phyloP scores from a whole-genome alignment of 2,797 vertebrate genomes.

The Betta splendens region DNA sequence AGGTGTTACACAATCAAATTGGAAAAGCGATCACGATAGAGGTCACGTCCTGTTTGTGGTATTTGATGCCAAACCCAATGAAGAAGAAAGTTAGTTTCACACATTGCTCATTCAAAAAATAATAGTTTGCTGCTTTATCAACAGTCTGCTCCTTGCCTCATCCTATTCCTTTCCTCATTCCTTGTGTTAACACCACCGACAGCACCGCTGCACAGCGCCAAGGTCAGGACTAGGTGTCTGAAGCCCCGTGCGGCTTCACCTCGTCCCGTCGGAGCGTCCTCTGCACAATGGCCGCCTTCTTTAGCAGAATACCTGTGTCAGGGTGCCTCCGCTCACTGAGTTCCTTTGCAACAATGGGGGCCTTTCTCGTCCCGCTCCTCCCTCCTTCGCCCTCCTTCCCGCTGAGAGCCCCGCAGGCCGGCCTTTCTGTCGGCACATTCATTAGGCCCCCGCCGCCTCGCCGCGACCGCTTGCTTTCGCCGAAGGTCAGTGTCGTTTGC shows the following conservation, averaged over 20 bases:
- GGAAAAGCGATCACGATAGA: background rate
- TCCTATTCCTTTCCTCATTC: background rate
- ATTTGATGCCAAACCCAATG: background rate
- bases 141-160: background rate
- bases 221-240: slow-evolving; percentile 72
- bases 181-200: too few relatives aligned
- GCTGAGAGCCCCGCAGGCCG: slow-evolving; percentile 55
- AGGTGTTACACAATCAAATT: background rate
- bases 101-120: background rate
- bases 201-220: slow-evolving; percentile 7
- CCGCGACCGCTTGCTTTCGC: slow-evolving; percentile 55
- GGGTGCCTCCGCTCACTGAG: slow-evolving; percentile 68
- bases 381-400: slow-evolving; percentile 60
- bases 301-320: slow-evolving; percentile 83
- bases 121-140: background rate
- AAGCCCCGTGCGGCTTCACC: slow-evolving; percentile 5
- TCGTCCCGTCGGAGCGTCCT: too few relatives aligned
- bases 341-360: slow-evolving; percentile 78
- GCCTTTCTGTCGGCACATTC: slow-evolving; percentile 55
- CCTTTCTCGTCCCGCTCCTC: slow-evolving; percentile 75
- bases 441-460: slow-evolving; percentile 47
- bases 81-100: background rate
- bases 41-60: background rate
- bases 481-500: slow-evolving; percentile 49
- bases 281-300: slow-evolving; percentile 80